A percentile compares a stretch with the other conserved stretches of the same genome.
These are phyloP conservation scores for Myathropa florea DNA, from an alignment of 2,888 invertebrate genomes.

Conservation along the genomic window DNA sequence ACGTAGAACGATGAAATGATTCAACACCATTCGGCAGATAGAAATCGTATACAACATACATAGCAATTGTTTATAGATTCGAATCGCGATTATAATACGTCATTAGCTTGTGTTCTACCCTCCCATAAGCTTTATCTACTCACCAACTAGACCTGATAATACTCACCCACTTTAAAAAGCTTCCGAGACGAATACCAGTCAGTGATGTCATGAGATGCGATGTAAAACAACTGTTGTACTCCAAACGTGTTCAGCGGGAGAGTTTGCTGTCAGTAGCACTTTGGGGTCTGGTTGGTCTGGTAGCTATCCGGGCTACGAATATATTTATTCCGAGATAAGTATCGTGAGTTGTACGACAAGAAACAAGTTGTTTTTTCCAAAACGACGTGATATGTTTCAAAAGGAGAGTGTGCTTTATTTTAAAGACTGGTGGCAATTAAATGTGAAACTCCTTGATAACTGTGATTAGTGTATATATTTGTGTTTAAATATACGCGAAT, in stretches of 20 bases:
- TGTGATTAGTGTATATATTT: slow-evolving; percentile 1
- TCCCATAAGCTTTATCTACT: background rate
- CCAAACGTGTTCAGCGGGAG: slow-evolving; percentile 28
- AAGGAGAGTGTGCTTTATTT: slow-evolving; percentile 45
- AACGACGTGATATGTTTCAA: slow-evolving; percentile 17
- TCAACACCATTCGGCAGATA: background rate
- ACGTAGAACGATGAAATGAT: background rate
- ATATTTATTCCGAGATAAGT: background rate
- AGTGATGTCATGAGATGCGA: slow-evolving; percentile 31
- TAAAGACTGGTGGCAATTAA: slow-evolving; percentile 1
- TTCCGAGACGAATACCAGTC: slow-evolving; percentile 22
- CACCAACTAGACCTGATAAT: background rate
- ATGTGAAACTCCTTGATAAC: background rate
- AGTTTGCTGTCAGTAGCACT: slow-evolving; percentile 50
- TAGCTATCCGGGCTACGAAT: background rate
- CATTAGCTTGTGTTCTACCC: background rate
- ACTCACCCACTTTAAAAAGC: slow-evolving; percentile 12
- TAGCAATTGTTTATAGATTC: background rate
- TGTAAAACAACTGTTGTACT: slow-evolving; percentile 48
- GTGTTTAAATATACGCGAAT: background rate
- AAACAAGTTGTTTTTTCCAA: slow-evolving; percentile 4
- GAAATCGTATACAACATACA: background rate
- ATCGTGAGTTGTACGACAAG: background rate
- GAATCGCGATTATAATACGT: background rate
- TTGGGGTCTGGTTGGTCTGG: slow-evolving; percentile 35